Base-by-base conservation (phyloP, 2,113 vertebrate genomes). In the Muntiacus reevesi region DNA sequence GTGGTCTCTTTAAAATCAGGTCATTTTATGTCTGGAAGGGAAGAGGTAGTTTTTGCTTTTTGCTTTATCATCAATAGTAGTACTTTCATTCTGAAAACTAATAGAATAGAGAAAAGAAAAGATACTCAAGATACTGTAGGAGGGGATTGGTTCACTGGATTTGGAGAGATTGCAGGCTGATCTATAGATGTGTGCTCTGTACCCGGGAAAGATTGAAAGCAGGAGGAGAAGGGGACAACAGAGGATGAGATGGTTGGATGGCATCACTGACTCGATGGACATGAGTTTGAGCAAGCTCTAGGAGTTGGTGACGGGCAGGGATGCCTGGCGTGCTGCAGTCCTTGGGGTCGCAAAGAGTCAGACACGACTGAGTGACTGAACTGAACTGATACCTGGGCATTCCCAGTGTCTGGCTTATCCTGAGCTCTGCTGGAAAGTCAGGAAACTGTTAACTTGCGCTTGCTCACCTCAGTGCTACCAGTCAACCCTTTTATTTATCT, bases 61-160 rank as follows among this genome's bases (percentile, higher is more conserved):
- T 62, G 54, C 28, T 87, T 92, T n/a, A n/a, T 47, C 12, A 55
- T 81, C n/a, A 94, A 0, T 81, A 81, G 45, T 45, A 90, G 3
- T 82, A 25, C 74, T 88, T 97, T 79, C 36, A 96, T 90, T 95
- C 88, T 94, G 45, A 92, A 52, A 47, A 84, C 16, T 78, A 71
- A 57, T 14, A 64, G 36, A 23, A 90, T 43, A 62, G 54, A 54
- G 28, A 94, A 83, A 62, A 23, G n/a, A 74, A 74, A 87, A 55
- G n/a, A 54, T 92, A 40, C 16, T 84, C 10, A 84, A 94, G 11
- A 28, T 94, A 52, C 40, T 92, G 15, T 87, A 25, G 19, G n/a
- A 94, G 45, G 36, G 83, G 86, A 57, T 19, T 2, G 15, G 27
- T 30, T 96, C 92, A 74, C 40, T 71, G 74, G 1, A 67, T 87